Base-by-base conservation (phyloP, 1,140 invertebrate species). In the Popillia japonica region DNA sequence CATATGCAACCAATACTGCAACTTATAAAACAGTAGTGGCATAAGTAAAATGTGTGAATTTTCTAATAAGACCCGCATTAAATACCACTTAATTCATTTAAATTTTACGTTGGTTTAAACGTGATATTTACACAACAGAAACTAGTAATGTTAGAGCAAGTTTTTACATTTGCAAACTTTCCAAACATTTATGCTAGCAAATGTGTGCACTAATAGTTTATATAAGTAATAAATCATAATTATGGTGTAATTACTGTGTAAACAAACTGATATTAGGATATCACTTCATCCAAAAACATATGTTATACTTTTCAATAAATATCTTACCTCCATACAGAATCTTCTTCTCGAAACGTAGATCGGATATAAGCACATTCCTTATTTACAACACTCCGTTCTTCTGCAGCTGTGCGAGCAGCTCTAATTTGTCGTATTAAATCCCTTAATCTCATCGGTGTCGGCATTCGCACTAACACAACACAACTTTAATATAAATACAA, bases 341-440 rank as follows among this genome's bases (percentile, higher is more conserved):
- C 98, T 87, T 99, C 98, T 88, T 99, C 98, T 82, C 98, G 92
- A 86, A 99, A 99, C 17, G 96, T 98, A 77, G 97, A 98, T 81
- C 99, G 89, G 82, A 99, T 99, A 85, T 98, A 97, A 17, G 99
- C 99, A 90, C 98, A 99, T 89, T 99, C 99, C 89, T 98, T 99
- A 87, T 99, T 99, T 41, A 99, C 98, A 22, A 99, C 98, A 79
- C 97, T 96, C 78, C 99, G 89, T 86, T 99, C 99, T 89, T 99
- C 99, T 6, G 98, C 98, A 22, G 97, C 98, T 22, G 99, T 99
- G 82, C 98, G 89, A 0, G 98, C 98, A 34, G 98, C 98, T 79
- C 98, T 90, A 82, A 99, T 99, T 90, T 99, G 98, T 79, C 99
- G 90, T 84, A 99, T 99, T 77, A 99, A 91, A 89, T 99, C 98